Percentiles rank a stretch among this genome's conserved stretches.
phyloP scores from a whole-genome alignment of 2,888 invertebrate genomes.

The Melinaea menophilus region DNA sequence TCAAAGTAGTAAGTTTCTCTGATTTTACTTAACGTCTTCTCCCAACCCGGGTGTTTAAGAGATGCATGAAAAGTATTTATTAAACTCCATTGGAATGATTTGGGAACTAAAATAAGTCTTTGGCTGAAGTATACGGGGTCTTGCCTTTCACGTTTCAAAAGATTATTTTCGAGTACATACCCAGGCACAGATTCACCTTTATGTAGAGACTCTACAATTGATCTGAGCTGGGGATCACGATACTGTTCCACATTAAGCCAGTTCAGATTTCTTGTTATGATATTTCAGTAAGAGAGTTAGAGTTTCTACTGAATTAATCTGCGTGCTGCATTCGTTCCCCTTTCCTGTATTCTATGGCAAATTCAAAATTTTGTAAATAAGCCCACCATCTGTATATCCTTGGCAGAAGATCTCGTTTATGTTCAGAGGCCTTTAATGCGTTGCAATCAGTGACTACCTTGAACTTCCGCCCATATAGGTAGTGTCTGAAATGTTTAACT shows the following conservation, averaged over 20 bases:
- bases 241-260: conserved; percentile 32
- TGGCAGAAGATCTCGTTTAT: conserved; percentile 39
- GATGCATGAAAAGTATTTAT: conserved; percentile 30
- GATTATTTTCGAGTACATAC: conserved; percentile 18
- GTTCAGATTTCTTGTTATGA: conserved; percentile 28
- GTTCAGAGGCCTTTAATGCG: conserved; percentile 36
- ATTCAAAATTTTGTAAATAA: conserved; percentile 37
- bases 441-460: too few relatives aligned
- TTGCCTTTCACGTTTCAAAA: conserved; percentile 8
- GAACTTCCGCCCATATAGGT: conserved; percentile 29
- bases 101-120: conserved; percentile 13
- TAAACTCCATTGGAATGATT: conserved; percentile 23
- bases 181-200: conserved; percentile 9
- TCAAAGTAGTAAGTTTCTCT: too few relatives aligned
- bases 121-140: conserved; percentile 5
- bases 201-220: conserved; percentile 16
- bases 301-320: conserved; percentile 37
- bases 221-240: conserved; percentile 15
- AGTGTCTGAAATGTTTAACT: conserved; percentile 39
- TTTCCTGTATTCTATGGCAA: conserved; percentile 24
- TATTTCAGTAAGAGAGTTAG: conserved; percentile 13
- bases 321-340: conserved; percentile 32
- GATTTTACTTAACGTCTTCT: conserved; percentile 19
- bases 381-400: conserved; percentile 42
- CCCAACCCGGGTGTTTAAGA: conserved; percentile 35